phyloP scores from a whole-genome alignment of 2,797 vertebrate species.

The Balearica regulorum region DNA sequence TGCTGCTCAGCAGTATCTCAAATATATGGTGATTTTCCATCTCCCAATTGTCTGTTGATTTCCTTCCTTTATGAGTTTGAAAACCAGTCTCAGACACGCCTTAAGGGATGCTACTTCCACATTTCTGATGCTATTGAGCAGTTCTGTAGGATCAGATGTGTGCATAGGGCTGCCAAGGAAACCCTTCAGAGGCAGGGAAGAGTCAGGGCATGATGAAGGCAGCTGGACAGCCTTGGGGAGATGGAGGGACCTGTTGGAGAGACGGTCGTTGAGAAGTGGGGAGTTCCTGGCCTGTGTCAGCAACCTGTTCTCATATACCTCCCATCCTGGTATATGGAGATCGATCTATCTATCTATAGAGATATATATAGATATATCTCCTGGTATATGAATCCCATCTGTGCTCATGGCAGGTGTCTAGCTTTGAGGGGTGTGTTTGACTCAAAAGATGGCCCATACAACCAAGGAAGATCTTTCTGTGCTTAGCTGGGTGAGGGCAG shows the following conservation, averaged over 20 bases:
- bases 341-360: too few species aligned
- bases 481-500: not conserved
- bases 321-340: not conserved
- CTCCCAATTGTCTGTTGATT: not conserved
- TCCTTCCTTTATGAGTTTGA: not conserved
- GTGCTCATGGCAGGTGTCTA: not conserved
- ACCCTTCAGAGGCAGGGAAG: not conserved
- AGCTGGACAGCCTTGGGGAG: not conserved
- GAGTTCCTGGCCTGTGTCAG: not conserved
- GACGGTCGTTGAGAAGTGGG: not conserved
- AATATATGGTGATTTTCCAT: not conserved
- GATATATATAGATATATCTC: not conserved
- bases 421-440: not conserved
- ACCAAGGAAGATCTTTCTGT: not conserved
- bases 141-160: not conserved
- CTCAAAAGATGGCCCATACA: not conserved
- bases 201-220: not conserved
- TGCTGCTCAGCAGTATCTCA: not conserved
- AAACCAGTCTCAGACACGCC: not conserved
- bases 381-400: not conserved
- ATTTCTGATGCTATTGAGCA: not conserved
- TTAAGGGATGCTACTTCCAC: not conserved
- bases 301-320: not conserved
- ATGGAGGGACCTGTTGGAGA: not conserved
- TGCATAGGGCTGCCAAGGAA: not conserved